phyloP scores from a whole-genome alignment of 1,140 invertebrate species.

The Euschistus heros region DNA sequence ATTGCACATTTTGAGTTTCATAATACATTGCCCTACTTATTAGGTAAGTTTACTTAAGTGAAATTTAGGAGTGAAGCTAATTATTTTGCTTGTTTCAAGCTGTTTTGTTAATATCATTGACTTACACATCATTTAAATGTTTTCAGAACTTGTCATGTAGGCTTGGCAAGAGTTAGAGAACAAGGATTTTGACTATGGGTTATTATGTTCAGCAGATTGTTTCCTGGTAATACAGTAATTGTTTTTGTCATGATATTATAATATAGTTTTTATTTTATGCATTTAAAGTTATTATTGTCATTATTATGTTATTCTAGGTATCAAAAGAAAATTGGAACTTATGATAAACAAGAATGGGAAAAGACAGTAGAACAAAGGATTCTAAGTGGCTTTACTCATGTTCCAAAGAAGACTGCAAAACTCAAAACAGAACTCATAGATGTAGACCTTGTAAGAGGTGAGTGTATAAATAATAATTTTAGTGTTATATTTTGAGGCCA shows the following conservation, averaged over 20 bases:
- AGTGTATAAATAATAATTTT: constrained; percentile 21
- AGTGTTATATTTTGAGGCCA: constrained; percentile 7
- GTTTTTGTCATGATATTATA: too few relatives aligned
- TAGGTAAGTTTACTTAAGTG: too few relatives aligned
- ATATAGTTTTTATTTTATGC: too few relatives aligned
- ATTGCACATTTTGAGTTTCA: too few relatives aligned
- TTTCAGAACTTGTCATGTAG: constrained; percentile 16
- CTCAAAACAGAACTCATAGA: constrained; percentile 88
- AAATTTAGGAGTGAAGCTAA: too few relatives aligned
- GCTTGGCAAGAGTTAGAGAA: constrained; percentile 10
- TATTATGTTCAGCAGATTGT: constrained; percentile 26
- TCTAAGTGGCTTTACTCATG: constrained; percentile 68
- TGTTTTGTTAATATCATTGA: too few relatives aligned
- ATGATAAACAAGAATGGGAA: constrained; percentile 95
- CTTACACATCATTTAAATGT: too few relatives aligned
- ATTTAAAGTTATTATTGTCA: not conserved
- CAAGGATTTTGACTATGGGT: constrained; percentile 23
- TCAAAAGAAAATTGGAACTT: constrained; percentile 88
- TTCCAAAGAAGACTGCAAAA: constrained; percentile 77
- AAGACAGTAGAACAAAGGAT: constrained; percentile 83
- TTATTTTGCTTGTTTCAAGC: too few relatives aligned
- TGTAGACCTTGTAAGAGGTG: constrained; percentile 84
- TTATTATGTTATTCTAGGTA: constrained; percentile 40
- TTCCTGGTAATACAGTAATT: constrained; percentile 25
- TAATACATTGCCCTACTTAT: too few relatives aligned